phyloP scores from a whole-genome alignment of 1,140 invertebrate species.

The Eurosta solidaginis region DNA sequence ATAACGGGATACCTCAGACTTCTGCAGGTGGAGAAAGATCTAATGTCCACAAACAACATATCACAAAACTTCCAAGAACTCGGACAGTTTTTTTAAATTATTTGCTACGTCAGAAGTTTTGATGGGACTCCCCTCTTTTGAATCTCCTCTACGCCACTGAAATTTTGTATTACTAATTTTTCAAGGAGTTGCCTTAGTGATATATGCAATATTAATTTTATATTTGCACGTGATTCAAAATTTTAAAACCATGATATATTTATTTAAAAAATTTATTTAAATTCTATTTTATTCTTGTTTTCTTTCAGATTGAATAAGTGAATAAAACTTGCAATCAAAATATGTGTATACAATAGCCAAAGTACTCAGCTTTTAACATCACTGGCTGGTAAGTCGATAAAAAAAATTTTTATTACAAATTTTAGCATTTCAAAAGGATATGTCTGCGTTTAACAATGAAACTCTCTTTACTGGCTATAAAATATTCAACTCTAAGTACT shows the following conservation, averaged over 20 bases:
- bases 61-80: too few species aligned
- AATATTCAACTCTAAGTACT: background rate
- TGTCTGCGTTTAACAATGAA: slow-evolving; percentile 2
- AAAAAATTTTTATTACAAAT: background rate
- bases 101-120: too few species aligned
- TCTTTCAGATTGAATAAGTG: background rate
- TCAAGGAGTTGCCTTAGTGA: too few species aligned
- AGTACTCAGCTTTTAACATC: background rate
- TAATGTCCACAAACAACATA: too few species aligned
- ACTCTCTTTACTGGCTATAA: slow-evolving; percentile 6
- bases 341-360: background rate
- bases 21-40: too few species aligned
- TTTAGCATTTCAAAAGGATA: slow-evolving; percentile 18
- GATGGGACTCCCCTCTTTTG: too few species aligned
- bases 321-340: background rate
- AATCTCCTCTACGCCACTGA: too few species aligned
- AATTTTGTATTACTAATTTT: too few species aligned
- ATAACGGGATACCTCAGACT: too few species aligned
- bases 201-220: too few species aligned
- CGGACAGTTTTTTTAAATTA: too few species aligned
- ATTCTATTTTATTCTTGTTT: background rate
- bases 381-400: background rate
- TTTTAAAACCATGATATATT: background rate
- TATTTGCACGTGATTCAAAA: background rate
- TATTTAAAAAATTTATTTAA: background rate